phyloP scores from a whole-genome alignment of 2,888 invertebrate species.

The Caenorhabditis angaria region DNA sequence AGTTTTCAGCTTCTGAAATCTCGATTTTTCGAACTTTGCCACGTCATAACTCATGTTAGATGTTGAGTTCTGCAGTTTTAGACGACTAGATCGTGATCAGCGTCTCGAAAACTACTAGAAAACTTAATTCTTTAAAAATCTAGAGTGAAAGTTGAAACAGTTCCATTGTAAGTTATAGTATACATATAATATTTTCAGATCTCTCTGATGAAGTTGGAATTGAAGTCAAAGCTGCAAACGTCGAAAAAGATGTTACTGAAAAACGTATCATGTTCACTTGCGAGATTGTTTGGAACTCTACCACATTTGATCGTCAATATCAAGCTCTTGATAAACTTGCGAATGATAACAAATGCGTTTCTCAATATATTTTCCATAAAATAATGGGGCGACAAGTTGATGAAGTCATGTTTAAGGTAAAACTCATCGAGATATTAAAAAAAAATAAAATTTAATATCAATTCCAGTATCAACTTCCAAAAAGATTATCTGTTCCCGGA shows the following conservation, averaged over 20 bases:
- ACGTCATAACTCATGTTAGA: too few species aligned
- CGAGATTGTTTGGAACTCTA: conserved; percentile 76
- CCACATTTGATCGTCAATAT: conserved; percentile 80
- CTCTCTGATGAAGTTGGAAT: conserved; percentile 97
- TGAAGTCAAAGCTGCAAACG: conserved; percentile 86
- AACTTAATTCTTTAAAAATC: too few species aligned
- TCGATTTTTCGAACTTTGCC: too few species aligned
- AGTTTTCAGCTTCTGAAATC: background rate
- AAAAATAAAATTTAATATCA: conserved; percentile 20
- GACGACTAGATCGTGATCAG: too few species aligned
- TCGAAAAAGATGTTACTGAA: conserved; percentile 84
- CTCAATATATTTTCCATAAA: conserved; percentile 95
- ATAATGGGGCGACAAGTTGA: conserved; percentile 81
- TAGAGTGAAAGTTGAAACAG: too few species aligned
- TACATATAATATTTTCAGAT: conserved; percentile 74
- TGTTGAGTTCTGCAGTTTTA: too few species aligned
- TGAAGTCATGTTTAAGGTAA: conserved; percentile 74
- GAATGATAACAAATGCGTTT: conserved; percentile 93
- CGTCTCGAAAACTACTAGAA: too few species aligned
- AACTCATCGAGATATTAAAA: background rate
- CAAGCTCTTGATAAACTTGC: conserved; percentile 92
- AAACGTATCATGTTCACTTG: conserved; percentile 95
- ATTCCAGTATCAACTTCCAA: conserved; percentile 78
- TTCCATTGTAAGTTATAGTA: conserved; percentile 7
- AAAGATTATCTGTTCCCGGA: conserved; percentile 88